Base-by-base conservation (phyloP, 1,140 invertebrate species). In the Leptoteleia sp. region DNA sequence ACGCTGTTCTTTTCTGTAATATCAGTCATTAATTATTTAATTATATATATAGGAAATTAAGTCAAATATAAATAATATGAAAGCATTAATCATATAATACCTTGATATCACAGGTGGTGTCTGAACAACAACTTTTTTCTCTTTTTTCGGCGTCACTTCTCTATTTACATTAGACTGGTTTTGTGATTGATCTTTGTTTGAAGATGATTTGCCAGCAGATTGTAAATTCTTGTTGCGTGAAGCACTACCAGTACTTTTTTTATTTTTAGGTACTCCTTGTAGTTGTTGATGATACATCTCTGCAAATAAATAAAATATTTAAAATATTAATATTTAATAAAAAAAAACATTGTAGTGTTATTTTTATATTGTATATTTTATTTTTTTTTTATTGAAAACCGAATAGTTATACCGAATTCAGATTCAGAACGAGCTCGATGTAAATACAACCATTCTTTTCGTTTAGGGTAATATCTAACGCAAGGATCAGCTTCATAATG, bases 371-470 rank as follows among this genome's bases (percentile, higher is more conserved):
- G n/a, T n/a, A n/a, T 3, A 22, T 22, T 22, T 22, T 2, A 22
- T 3, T 5, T 22, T 22, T 29, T 48, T 15, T 11, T 25, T 48
- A 31, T 17, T 54, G 27, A 27, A 57, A 37, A 11, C 31, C 45
- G n/a, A 45, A 12, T 31, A 15, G 15, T 25, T 19, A 47, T 79
- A 88, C 87, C 87, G 42, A 89, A 90, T 83, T 89, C 86, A 4
- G 85, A 87, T 83, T 91, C 90, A 87, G 93, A 89, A 17, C 89
- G 83, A 13, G 88, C 94, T 37, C 95, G 91, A 87, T 98, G 96
- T 45, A 97, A 88, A 89, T 97, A 97, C 27, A 97, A 94, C 96
- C 96, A 98, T 8, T 96, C 93, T 89, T 97, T 97, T 4, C 94
- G 90, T 80, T 95, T 94, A 0, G 95, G 93, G 85, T 97, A 96